Conservation (phyloP, 2,888 invertebrate genomes). For the Eupithecia subfuscata region DNA sequence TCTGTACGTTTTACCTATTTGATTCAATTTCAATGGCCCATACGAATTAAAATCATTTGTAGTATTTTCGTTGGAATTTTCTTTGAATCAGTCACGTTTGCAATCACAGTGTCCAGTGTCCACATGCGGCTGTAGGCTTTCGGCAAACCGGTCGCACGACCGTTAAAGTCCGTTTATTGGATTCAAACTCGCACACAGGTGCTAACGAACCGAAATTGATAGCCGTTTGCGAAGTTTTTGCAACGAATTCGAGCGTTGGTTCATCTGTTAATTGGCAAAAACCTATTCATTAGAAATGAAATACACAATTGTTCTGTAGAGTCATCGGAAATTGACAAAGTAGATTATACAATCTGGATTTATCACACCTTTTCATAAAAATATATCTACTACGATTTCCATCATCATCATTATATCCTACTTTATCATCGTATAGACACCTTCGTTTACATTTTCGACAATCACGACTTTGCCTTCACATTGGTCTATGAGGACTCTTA, state of each 20-base stretch:
- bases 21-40: background rate
- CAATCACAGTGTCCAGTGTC: constrained; percentile 37
- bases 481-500: background rate
- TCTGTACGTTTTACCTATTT: background rate
- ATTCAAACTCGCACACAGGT: constrained; percentile 57
- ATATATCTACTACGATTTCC: no score
- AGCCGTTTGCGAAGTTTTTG: constrained; percentile 19
- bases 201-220: constrained; percentile 56
- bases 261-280: background rate
- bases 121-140: constrained; percentile 48
- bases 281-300: background rate
- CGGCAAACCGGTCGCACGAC: constrained; percentile 64
- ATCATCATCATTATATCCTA: no score
- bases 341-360: no score
- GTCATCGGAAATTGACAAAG: no score
- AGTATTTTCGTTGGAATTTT: background rate
- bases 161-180: constrained; percentile 67
- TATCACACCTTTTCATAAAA: no score
- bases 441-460: no score
- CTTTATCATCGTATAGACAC: no score
- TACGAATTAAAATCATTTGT: background rate
- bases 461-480: no score
- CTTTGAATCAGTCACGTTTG: constrained; percentile 24
- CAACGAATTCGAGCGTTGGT: constrained; percentile 7
- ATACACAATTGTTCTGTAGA: background rate